Percentiles rank a stretch among this genome's conserved stretches.
These are phyloP conservation scores for Hippocampus abdominalis DNA, from an alignment of 2,113 vertebrate genomes.

Conservation along the genomic window DNA sequence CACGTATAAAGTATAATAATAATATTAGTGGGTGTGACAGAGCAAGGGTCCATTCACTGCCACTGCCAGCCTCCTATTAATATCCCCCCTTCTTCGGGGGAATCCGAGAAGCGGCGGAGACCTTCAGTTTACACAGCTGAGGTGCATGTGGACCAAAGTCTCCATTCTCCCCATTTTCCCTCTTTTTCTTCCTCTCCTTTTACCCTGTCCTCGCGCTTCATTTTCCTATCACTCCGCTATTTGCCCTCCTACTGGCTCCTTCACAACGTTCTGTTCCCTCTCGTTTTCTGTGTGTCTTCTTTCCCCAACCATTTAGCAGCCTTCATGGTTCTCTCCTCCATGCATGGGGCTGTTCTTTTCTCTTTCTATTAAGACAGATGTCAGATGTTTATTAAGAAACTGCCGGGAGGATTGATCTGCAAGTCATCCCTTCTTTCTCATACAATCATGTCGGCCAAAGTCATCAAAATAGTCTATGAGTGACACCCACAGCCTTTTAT, in stretches of 20 bases:
- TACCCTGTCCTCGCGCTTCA: slow-evolving; percentile 39
- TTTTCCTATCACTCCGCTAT: slow-evolving; percentile 52
- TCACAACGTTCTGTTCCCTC: slow-evolving; percentile 23
- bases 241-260: slow-evolving; percentile 40
- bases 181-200: slow-evolving; percentile 38
- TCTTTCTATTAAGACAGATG: slow-evolving; percentile 11
- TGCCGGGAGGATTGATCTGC: slow-evolving; percentile 15
- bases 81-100: slow-evolving; percentile 75
- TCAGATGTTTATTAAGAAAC: slow-evolving; percentile 35
- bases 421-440: slow-evolving; percentile 11
- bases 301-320: slow-evolving; percentile 21
- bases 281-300: slow-evolving; percentile 35
- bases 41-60: slow-evolving; percentile 62
- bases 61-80: slow-evolving; percentile 78
- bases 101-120: slow-evolving; percentile 73
- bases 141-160: slow-evolving; percentile 74
- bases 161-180: slow-evolving; percentile 51
- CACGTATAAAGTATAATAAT: slow-evolving; percentile 77
- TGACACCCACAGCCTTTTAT: slow-evolving; percentile 21
- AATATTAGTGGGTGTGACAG: slow-evolving; percentile 77
- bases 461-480: slow-evolving; percentile 53
- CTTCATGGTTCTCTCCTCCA: slow-evolving; percentile 5
- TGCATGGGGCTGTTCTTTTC: background rate
- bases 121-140: slow-evolving; percentile 83
- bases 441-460: slow-evolving; percentile 51